Conservation (phyloP, 2,888 invertebrate genomes). For the Cloeon dipterum region DNA sequence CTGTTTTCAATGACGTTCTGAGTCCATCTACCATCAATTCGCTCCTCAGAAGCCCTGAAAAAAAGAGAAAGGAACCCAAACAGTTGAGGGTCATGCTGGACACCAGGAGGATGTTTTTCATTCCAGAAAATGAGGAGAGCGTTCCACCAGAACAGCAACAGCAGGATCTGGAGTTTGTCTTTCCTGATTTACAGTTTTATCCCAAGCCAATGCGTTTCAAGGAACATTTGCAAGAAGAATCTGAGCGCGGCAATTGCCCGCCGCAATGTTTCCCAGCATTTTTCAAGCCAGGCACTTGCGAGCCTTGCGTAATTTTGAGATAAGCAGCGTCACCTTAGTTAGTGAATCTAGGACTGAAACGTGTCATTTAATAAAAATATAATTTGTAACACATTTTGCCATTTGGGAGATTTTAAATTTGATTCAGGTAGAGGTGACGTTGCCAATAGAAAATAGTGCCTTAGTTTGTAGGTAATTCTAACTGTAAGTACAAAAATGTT, state of each 20-base stretch:
- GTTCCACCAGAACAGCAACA: constrained; percentile 16
- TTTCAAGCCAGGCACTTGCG: constrained; percentile 33
- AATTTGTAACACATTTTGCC: too few species aligned
- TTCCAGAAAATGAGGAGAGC: constrained; percentile 33
- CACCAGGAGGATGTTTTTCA: constrained; percentile 31
- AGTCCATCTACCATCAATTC: constrained; percentile 1
- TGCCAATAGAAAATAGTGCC: too few species aligned
- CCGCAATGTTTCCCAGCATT: constrained; percentile 34
- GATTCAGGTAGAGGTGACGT: too few species aligned
- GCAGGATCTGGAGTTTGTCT: not conserved
- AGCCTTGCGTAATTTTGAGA: constrained; percentile 32
- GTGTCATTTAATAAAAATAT: too few species aligned
- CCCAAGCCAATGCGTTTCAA: constrained; percentile 1
- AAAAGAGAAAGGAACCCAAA: not conserved
- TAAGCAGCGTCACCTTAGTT: too few species aligned
- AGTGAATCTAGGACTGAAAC: too few species aligned
- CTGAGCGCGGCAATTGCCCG: not conserved
- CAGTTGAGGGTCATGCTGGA: constrained; percentile 19
- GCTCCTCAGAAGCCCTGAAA: not conserved
- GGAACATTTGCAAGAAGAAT: not conserved
- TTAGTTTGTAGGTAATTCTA: too few species aligned
- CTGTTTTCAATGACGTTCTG: not conserved
- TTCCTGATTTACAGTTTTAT: too few species aligned
- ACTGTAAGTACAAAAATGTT: too few species aligned
- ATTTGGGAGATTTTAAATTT: too few species aligned